Base-by-base conservation (phyloP, 53 echinoderm and acorn worm species). In the Echinarachnius parma region DNA sequence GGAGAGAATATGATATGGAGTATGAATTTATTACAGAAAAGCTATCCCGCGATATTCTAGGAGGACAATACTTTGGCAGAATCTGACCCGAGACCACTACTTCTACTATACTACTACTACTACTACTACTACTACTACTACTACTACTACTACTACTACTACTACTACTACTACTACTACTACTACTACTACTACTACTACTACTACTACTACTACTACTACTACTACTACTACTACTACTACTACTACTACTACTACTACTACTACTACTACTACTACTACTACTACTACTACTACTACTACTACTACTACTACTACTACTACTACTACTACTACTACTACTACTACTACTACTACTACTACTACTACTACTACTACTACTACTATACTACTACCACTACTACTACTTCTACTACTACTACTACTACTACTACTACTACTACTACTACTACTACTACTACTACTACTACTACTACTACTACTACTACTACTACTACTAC, bases 1-100 rank as follows among this genome's bases (percentile, higher is more conserved):
- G 34, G 30, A 19, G 54, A 21, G 70, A 69, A 69, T 25, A 53
- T 69, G 70, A 69, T 69, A 69, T 33, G 53, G 24, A 34, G 53
- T 69, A 69, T 69, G 70, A 69, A 69, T 69, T 69, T 69, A 69
- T 69, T 50, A 69, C 46, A 9, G 66, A 47, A 46, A 66, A 66
- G 26, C 27, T 46, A 66, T 21, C 47, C 29, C 46, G 28, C 27
- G 48, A 66, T 45, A 44, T n/a, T n/a, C n/a, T n/a, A n/a, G n/a
- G n/a, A n/a, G n/a, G n/a, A n/a, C n/a, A n/a, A n/a, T n/a, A n/a
- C n/a, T n/a, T n/a, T 45, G 39, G 23, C 35, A 61, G 21, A 61
- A 61, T 32, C 35, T 4, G 50, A 4, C 4, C 50, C 11, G 50
- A 49, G 11, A 49, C 50, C 11, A 14, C 16, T 28, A 48, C 37